These are phyloP conservation scores for Portevinia maculata DNA, from an alignment of 2,888 invertebrate species.

Conservation along the genomic window DNA sequence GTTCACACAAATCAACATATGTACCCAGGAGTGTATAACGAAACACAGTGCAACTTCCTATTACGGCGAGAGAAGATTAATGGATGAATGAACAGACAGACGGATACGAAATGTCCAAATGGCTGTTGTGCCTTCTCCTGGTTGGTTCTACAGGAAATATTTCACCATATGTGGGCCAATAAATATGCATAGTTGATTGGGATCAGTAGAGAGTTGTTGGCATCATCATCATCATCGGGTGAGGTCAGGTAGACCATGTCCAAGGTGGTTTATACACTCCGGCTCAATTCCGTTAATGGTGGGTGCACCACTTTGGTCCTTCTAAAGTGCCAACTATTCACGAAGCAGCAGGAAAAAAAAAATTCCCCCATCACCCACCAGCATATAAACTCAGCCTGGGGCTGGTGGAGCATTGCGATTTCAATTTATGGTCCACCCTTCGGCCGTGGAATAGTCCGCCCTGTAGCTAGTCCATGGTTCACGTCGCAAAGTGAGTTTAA, in stretches of 20 bases:
- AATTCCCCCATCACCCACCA: neutral
- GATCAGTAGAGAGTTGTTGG: constrained; percentile 71
- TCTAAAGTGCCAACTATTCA: constrained; percentile 73
- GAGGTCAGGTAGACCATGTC: constrained; percentile 69
- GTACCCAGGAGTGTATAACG: constrained; percentile 71
- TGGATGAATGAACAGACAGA: constrained; percentile 68
- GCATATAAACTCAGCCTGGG: constrained; percentile 23
- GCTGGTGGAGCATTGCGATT: constrained; percentile 68
- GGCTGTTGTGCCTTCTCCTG: constrained; percentile 23
- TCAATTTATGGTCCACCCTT: constrained; percentile 75
- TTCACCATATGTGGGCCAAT: constrained; percentile 82
- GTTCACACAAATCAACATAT: constrained; percentile 74
- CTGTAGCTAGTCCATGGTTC: constrained; percentile 10
- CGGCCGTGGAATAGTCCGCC: constrained; percentile 30
- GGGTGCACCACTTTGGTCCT: constrained; percentile 73
- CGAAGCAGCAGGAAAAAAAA: constrained; percentile 16
- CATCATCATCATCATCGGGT: constrained; percentile 68
- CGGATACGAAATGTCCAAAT: constrained; percentile 64
- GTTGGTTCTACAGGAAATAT: constrained; percentile 78
- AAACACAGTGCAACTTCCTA: constrained; percentile 69
- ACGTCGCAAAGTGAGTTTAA: constrained; percentile 76
- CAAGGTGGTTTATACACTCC: constrained; percentile 73
- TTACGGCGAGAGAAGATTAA: constrained; percentile 72
- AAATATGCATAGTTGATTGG: constrained; percentile 79
- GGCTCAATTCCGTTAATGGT: constrained; percentile 74